phyloP scores from a whole-genome alignment of 1,140 invertebrate species.

The Drosophila repletoides region DNA sequence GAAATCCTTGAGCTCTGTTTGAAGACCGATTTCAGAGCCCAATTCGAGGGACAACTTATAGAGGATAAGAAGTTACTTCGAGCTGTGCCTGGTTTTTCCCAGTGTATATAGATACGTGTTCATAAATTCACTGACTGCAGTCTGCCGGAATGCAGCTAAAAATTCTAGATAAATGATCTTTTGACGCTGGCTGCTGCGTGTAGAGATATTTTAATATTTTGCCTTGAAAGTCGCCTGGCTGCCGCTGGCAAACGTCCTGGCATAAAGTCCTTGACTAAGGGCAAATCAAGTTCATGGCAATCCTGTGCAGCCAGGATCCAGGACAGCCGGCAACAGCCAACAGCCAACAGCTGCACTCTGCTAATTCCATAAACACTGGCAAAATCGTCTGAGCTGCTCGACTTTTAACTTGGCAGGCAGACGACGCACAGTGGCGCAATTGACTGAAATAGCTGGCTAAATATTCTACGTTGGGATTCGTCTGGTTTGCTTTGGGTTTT shows the following conservation, averaged over 20 bases:
- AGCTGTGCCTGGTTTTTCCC: no score
- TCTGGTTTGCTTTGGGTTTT: no score
- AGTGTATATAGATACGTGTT: constrained; percentile 51
- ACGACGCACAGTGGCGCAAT: no score
- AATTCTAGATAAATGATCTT: constrained; percentile 79
- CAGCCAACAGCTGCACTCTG: constrained; percentile 27
- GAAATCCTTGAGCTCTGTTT: no score
- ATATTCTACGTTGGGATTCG: no score
- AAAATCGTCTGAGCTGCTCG: constrained; percentile 44
- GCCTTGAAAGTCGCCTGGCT: constrained; percentile 50
- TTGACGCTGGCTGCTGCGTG: constrained; percentile 50
- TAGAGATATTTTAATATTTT: constrained; percentile 78
- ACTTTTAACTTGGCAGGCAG: not conserved
- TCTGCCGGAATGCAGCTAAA: constrained; percentile 63
- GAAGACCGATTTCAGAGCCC: no score
- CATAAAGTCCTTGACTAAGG: constrained; percentile 76
- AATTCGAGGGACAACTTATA: no score
- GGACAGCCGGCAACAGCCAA: constrained; percentile 16
- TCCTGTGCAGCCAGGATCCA: constrained; percentile 25
- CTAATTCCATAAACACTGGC: constrained; percentile 60
- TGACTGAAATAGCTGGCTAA: no score
- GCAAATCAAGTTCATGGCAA: constrained; percentile 80
- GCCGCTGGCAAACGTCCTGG: constrained; percentile 16
- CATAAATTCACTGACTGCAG: constrained; percentile 61
- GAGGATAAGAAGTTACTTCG: no score